Evolutionary conservation across 2,888 invertebrate genomes (phyloP), one percentile per base, ranked within the genome.

Genomic region (Peribatodes rhomboidaria): DNA sequence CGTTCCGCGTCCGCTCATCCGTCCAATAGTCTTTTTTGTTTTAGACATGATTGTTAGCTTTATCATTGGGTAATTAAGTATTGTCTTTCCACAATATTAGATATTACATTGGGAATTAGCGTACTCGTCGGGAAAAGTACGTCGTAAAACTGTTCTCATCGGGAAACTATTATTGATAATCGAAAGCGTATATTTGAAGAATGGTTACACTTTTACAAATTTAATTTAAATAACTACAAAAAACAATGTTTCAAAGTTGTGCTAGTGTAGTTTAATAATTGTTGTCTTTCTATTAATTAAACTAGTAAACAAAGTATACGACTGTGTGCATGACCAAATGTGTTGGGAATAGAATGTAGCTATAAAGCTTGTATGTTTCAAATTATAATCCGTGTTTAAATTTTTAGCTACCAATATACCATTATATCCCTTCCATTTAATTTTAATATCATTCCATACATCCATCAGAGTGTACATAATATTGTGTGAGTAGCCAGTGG

Each of bases 1-100:
- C 66, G 67, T 78, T 77, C 80, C 79, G 77, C 76, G 78, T 76
- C 75, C 78, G n/a, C 76, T 80, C 78, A 80, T 82, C 86, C 82
- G 77, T 80, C 74, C 80, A 75, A 77, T 84, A 86, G 88, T 88
- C 88, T 88, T 89, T 88, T 89, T 89, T 89, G 87, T 88, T 85
- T 72, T 87, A 85, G 85, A 78, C 80, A 80, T 87, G 86, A 50
- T 3, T 88, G 87, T 87, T 87, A 83, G 85, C 71, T 78, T 81
- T 81, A 81, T 84, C 75, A 73, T 80, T 78, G 77, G 78, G 77
- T 50, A 37, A 35, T 18, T 53, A 13, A 41, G 44, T 81, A 80
- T 88, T 89, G 89, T 89, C 88, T 89, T 89, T 89, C 88, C 88
- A 89, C 85, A 67, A 70, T 69, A 70, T 55, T 16, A 33, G 10